These are phyloP conservation scores for Scaptomyza montana DNA, from an alignment of 1,140 invertebrate genomes.

Conservation along the genomic window DNA sequence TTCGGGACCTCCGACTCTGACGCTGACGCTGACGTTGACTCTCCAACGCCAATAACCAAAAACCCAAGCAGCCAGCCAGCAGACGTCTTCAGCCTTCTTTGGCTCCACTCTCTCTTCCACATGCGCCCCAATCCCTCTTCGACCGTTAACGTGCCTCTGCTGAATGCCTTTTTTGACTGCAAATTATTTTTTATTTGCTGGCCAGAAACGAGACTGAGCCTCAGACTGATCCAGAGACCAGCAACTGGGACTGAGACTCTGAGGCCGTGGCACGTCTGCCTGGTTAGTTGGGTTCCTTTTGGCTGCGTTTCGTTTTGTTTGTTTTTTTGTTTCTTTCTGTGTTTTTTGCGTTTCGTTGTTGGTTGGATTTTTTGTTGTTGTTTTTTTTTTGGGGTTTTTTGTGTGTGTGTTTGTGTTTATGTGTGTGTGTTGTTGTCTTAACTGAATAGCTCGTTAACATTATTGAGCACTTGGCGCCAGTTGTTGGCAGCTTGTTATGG, in stretches of 20 bases:
- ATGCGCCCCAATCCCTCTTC: no score
- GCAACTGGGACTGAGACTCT: slow-evolving; percentile 4
- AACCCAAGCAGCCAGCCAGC: slow-evolving; percentile 3
- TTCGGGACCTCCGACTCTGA: slow-evolving; percentile 6
- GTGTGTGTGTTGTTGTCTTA: slow-evolving; percentile 68
- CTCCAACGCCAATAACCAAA: background rate
- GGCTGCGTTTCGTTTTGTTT: slow-evolving; percentile 32
- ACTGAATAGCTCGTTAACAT: slow-evolving; percentile 83
- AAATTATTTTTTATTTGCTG: slow-evolving; percentile 82
- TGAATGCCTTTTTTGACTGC: slow-evolving; percentile 70
- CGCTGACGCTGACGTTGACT: no score
- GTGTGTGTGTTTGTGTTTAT: background rate
- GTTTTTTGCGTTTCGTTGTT: slow-evolving; percentile 28
- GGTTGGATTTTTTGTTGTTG: slow-evolving; percentile 1
- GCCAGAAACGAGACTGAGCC: slow-evolving; percentile 21
- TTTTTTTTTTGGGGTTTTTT: slow-evolving; percentile 24
- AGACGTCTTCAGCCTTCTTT: slow-evolving; percentile 19
- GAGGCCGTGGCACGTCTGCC: slow-evolving; percentile 66
- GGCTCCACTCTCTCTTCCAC: background rate
- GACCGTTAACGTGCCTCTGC: background rate
- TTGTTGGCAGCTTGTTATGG: slow-evolving; percentile 82
- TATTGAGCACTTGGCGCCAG: slow-evolving; percentile 83
- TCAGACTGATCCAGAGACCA: background rate
- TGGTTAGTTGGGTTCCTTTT: slow-evolving; percentile 52
- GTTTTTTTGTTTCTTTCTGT: slow-evolving; percentile 19